Conservation (phyloP, 2,113 vertebrate species). For the Amphiprion percula region DNA sequence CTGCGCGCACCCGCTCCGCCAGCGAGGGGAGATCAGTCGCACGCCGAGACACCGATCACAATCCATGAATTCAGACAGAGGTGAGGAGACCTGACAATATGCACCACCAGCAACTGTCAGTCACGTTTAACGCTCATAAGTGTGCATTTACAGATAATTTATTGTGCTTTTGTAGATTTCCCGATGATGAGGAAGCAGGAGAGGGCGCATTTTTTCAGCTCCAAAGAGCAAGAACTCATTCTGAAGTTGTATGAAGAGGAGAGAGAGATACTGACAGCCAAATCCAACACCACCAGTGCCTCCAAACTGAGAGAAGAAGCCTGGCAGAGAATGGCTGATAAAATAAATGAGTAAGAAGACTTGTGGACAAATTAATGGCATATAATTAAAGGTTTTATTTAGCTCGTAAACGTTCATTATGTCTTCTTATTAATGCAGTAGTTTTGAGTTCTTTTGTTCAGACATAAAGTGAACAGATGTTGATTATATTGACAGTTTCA, state of each 20-base stretch:
- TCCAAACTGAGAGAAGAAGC: slow-evolving; percentile 73
- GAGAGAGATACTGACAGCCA: slow-evolving; percentile 64
- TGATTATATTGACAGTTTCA: too few relatives aligned
- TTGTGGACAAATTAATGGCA: neutral
- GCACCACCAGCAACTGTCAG: neutral
- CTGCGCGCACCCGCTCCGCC: slow-evolving; percentile 66
- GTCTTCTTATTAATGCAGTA: too few relatives aligned
- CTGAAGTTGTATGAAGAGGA: slow-evolving; percentile 77
- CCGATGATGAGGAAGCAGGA: slow-evolving; percentile 66
- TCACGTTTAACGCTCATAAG: neutral
- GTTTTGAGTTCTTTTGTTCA: too few relatives aligned
- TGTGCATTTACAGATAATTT: neutral
- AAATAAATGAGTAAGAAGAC: slow-evolving; percentile 67
- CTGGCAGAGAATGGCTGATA: slow-evolving; percentile 78
- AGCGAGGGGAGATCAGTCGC: slow-evolving; percentile 56
- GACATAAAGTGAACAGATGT: too few relatives aligned
- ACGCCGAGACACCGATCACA: slow-evolving; percentile 52
- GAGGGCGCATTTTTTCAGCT: slow-evolving; percentile 76
- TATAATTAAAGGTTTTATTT: too few relatives aligned
- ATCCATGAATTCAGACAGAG: slow-evolving; percentile 58
- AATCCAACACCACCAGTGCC: slow-evolving; percentile 77
- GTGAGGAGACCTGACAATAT: slow-evolving; percentile 45
- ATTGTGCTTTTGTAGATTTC: slow-evolving; percentile 35
- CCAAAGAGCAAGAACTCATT: slow-evolving; percentile 74
- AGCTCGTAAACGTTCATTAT: too few relatives aligned